Evolutionary conservation across 1,140 invertebrate species (phyloP).

Genomic region (Trichoplusia ni): DNA sequence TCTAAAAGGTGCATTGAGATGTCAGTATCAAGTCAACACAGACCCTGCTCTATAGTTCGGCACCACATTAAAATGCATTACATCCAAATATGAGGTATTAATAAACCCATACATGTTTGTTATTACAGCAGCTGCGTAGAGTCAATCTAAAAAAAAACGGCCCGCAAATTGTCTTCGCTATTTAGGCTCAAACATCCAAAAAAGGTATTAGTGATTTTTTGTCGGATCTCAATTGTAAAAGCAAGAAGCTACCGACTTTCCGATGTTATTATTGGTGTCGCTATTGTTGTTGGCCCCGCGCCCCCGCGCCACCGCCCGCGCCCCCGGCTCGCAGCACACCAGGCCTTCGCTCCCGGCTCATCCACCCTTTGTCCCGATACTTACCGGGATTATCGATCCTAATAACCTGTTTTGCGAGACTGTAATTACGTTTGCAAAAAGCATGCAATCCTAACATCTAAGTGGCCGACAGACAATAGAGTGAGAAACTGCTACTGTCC

Average conservation of each 20-base stretch:
- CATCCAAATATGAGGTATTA: conserved; percentile 27
- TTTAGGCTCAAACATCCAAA: conserved; percentile 41
- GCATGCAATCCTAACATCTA: conserved; percentile 56
- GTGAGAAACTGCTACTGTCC: conserved; percentile 52
- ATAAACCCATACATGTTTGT: conserved; percentile 34
- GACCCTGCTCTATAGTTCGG: too few relatives aligned
- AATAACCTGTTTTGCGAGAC: conserved; percentile 78
- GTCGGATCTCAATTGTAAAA: conserved; percentile 59
- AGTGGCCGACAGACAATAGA: conserved; percentile 63
- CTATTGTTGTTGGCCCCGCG: conserved; percentile 69
- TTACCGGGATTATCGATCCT: conserved; percentile 70
- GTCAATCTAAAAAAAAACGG: conserved; percentile 40
- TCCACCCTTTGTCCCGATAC: conserved; percentile 61
- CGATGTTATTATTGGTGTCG: conserved; percentile 70
- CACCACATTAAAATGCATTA: background rate
- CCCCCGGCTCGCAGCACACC: conserved; percentile 57
- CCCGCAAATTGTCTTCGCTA: conserved; percentile 35
- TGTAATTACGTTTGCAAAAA: conserved; percentile 64
- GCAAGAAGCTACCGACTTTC: conserved; percentile 78
- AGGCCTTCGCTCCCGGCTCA: conserved; percentile 59
- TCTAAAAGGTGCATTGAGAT: too few relatives aligned
- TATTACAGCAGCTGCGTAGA: conserved; percentile 45
- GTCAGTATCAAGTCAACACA: too few relatives aligned
- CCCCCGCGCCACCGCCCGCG: conserved; percentile 61
- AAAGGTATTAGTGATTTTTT: conserved; percentile 57